A percentile compares a stretch with the other conserved stretches of the same genome.
Evolutionary conservation across 2,888 invertebrate species (phyloP).

Genomic region (Xestoiulus laeticollis): DNA sequence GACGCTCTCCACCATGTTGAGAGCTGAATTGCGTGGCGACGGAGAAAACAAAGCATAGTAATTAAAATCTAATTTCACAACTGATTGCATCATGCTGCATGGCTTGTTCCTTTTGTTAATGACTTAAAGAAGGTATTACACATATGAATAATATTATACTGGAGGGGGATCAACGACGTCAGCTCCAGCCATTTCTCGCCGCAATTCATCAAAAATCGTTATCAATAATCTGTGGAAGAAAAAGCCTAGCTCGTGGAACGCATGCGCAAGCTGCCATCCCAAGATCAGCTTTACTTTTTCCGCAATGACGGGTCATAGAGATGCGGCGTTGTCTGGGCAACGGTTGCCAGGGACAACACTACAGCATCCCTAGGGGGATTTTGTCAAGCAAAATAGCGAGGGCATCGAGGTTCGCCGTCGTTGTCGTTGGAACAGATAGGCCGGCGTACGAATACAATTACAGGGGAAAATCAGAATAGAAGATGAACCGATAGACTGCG

Average conservation of each 20-base stretch:
- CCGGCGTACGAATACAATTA: not conserved
- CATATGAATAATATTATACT: not conserved
- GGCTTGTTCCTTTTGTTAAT: not conserved
- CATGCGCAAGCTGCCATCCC: not conserved
- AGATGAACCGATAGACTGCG: not conserved
- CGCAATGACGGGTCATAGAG: constrained; percentile 35
- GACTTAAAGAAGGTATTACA: not conserved
- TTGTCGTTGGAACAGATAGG: not conserved
- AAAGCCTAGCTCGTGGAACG: not conserved
- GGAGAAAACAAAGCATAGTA: not conserved
- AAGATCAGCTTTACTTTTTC: constrained; percentile 41
- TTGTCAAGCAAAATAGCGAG: constrained; percentile 14
- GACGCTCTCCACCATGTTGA: not conserved
- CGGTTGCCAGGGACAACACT: constrained; percentile 9
- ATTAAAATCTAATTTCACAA: not conserved
- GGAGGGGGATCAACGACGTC: not conserved
- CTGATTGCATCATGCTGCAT: not conserved
- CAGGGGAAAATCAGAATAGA: not conserved
- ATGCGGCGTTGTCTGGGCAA: constrained; percentile 20
- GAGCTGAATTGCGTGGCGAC: too few relatives aligned
- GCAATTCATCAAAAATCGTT: not conserved
- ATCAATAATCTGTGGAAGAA: not conserved
- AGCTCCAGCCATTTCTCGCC: not conserved
- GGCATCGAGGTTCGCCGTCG: not conserved
- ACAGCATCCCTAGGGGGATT: constrained; percentile 9